Percentiles rank a stretch among this genome's conserved stretches.
These are phyloP conservation scores for Allygus modestus DNA, from an alignment of 2,888 invertebrate species.

Conservation along the genomic window DNA sequence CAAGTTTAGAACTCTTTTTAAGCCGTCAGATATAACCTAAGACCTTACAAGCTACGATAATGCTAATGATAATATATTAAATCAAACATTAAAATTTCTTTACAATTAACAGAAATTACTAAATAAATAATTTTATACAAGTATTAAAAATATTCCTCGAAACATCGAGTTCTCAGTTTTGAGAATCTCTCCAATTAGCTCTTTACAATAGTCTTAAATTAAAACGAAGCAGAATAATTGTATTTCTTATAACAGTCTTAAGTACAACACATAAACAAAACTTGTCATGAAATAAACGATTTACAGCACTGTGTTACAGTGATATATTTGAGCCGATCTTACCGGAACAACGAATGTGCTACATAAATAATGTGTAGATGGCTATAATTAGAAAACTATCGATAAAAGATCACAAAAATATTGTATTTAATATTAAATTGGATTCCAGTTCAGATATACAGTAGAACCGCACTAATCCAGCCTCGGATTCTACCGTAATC, in stretches of 20 bases:
- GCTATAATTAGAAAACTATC: too few relatives aligned
- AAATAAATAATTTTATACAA: slow-evolving; percentile 8
- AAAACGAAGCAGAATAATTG: neutral
- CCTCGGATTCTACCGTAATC: too few relatives aligned
- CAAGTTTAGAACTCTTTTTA: slow-evolving; percentile 5
- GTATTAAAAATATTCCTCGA: neutral
- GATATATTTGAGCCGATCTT: neutral
- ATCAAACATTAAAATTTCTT: slow-evolving; percentile 14
- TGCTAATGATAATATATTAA: slow-evolving; percentile 12
- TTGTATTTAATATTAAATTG: too few relatives aligned
- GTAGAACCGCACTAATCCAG: too few relatives aligned
- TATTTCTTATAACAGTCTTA: slow-evolving; percentile 22
- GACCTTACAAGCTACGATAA: slow-evolving; percentile 13
- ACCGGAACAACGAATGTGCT: neutral
- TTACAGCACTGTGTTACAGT: neutral
- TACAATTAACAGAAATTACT: neutral
- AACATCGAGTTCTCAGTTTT: neutral
- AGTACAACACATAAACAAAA: slow-evolving; percentile 32
- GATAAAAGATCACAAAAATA: too few relatives aligned
- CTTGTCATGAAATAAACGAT: slow-evolving; percentile 22
- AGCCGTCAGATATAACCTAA: slow-evolving; percentile 24
- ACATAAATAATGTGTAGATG: too few relatives aligned
- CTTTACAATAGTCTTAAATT: slow-evolving; percentile 10
- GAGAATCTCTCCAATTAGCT: neutral
- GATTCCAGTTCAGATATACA: too few relatives aligned